Evolutionary conservation across 2,888 invertebrate genomes (phyloP).

Genomic region (Listrodromus nycthemerus): DNA sequence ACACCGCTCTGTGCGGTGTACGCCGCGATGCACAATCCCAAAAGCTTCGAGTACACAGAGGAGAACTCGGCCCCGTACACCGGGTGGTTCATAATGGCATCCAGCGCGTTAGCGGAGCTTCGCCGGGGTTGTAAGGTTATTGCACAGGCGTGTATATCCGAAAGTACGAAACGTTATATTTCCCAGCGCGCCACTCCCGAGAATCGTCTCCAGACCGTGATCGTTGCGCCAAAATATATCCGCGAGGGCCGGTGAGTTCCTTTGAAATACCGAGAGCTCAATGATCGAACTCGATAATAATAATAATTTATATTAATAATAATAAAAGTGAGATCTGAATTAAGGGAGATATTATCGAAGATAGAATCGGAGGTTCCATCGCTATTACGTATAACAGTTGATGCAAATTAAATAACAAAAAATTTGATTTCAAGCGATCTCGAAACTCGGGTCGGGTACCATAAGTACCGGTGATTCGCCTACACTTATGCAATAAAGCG

Average conservation of each 20-base stretch:
- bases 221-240: constrained; percentile 23
- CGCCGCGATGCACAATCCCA: constrained; percentile 25
- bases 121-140: constrained; percentile 47
- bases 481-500: not conserved
- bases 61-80: constrained; percentile 36
- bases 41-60: constrained; percentile 22
- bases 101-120: constrained; percentile 38
- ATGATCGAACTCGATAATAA: not conserved
- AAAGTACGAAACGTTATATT: constrained; percentile 41
- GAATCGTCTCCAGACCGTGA: constrained; percentile 44
- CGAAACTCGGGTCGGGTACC: not conserved
- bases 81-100: constrained; percentile 45
- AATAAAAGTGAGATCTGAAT: no score
- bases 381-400: no score
- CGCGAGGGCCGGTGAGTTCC: not conserved
- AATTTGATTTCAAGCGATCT: no score
- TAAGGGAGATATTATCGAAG: no score
- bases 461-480: not conserved
- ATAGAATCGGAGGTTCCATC: no score
- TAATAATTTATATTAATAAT: no score
- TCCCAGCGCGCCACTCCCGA: not conserved
- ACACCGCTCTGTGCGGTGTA: constrained; percentile 6
- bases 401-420: no score
- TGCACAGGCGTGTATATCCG: constrained; percentile 25
- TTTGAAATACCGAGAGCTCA: not conserved